phyloP scores from a whole-genome alignment of 35 echinoderm and acorn worm species.

The Amphiura filiformis region DNA sequence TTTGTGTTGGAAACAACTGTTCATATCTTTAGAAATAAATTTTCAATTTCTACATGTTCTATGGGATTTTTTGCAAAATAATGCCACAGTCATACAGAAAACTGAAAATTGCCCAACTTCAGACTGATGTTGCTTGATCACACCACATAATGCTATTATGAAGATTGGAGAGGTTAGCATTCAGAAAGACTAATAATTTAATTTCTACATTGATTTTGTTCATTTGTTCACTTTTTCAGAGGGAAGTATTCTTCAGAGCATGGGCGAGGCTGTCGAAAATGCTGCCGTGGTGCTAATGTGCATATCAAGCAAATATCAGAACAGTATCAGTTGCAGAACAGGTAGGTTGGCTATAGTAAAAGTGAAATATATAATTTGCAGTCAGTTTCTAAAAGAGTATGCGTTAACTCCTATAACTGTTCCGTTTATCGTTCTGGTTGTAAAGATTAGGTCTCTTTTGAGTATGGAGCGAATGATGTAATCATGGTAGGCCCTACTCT shows the following conservation, averaged over 20 bases:
- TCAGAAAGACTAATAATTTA: too few species aligned
- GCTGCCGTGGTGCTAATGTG: background rate
- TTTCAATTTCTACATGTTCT: too few species aligned
- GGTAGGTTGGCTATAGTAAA: background rate
- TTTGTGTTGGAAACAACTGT: too few species aligned
- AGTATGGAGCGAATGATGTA: background rate
- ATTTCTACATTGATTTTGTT: too few species aligned
- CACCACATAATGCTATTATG: too few species aligned
- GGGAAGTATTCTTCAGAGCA: background rate
- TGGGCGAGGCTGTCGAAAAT: constrained; percentile 15
- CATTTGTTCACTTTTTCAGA: too few species aligned
- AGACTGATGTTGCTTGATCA: too few species aligned
- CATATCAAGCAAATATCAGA: constrained; percentile 11
- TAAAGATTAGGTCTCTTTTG: background rate
- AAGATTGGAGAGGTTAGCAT: too few species aligned
- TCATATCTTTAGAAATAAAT: too few species aligned
- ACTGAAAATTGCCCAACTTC: too few species aligned
- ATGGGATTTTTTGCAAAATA: too few species aligned
- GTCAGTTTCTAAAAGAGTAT: background rate
- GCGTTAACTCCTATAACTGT: background rate
- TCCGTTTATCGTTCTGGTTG: background rate
- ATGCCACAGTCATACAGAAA: too few species aligned
- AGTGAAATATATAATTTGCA: background rate
- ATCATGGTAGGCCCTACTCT: background rate
- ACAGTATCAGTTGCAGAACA: constrained; percentile 31